Percentiles rank a stretch among this genome's conserved stretches.
Evolutionary conservation across 2,797 vertebrate genomes (phyloP).

Genomic region (Sebastes umbrosus): DNA sequence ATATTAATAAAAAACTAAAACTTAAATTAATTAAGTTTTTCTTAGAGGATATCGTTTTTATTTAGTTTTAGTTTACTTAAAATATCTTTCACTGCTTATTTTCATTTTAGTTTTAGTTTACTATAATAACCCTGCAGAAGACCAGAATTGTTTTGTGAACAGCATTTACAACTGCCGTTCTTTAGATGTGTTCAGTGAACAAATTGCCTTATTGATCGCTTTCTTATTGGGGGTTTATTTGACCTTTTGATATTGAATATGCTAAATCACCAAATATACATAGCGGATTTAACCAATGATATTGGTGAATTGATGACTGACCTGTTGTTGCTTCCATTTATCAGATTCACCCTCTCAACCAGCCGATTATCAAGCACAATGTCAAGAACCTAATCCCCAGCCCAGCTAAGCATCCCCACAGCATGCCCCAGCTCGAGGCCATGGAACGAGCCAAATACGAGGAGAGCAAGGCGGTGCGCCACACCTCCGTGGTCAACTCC

Average conservation of each 20-base stretch:
- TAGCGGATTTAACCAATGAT: neutral
- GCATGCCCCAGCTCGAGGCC: conserved; percentile 88
- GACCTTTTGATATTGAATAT: neutral
- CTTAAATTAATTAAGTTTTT: too few species aligned
- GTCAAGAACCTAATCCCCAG: conserved; percentile 98
- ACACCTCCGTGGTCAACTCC: conserved; percentile 95
- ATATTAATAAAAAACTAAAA: too few species aligned
- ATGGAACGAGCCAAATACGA: conserved; percentile 93
- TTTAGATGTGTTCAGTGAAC: neutral
- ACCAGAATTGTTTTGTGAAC: neutral
- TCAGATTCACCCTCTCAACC: conserved; percentile 86
- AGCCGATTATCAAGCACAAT: conserved; percentile 96
- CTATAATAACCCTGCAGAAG: too few species aligned
- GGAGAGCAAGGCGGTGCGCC: conserved; percentile 89
- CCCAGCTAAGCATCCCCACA: conserved; percentile 88
- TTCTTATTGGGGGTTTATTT: neutral
- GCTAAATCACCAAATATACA: neutral
- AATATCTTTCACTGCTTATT: too few species aligned
- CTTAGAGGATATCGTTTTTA: too few species aligned
- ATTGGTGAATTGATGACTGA: neutral
- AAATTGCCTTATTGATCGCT: neutral
- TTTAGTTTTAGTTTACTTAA: too few species aligned
- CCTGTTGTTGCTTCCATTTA: conserved; percentile 70
- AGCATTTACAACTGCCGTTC: neutral
- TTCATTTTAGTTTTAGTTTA: too few species aligned